Evolutionary conservation across 1,140 invertebrate genomes (phyloP), one percentile per base, ranked within the genome.

Genomic region (Doryteuthis pealeii): DNA sequence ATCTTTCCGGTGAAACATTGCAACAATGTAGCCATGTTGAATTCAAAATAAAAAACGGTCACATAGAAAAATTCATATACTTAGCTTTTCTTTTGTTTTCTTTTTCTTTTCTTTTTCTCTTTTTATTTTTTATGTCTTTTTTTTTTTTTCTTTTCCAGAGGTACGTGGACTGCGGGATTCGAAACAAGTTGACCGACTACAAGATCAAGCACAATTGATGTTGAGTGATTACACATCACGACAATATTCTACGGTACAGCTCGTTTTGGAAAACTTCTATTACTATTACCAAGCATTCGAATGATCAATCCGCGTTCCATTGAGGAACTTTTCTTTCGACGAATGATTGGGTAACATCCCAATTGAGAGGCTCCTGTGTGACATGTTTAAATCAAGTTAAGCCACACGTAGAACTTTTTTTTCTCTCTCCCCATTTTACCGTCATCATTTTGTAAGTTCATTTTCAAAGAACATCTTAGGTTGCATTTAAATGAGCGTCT

Each of bases 131-230:
- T n/a, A n/a, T n/a, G n/a, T n/a, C 6, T 62, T 62, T 62, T 40
- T 3, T 40, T 10, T 40, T 62, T 62, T 62, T 62, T 71, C 67
- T 74, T 31, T 85, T 87, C 70, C 78, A 90, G 90, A 91, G 66
- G 81, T 95, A 0, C 90, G 95, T 74, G 96, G 96, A 4, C 89
- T 98, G 33, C 96, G 97, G 86, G 96, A 99, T 86, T 93, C 95
- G 0, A 91, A 93, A 15, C 95, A 98, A 88, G 96, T 99, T 31
- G 97, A 99, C 87, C 95, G 95, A 83, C 90, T 99, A 0, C 97
- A 99, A 87, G 97, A 99, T 88, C 97, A 99, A 87, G 96, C 97
- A 0, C 96, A 99, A 87, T 91, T 96, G 1, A 97, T 97, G 95
- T 87, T 98, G 22, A 92, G 93, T 74, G 95, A 97, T 86, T 95